Evolutionary conservation across 2,113 vertebrate species (phyloP).

Genomic region (Myotis brandtii): DNA sequence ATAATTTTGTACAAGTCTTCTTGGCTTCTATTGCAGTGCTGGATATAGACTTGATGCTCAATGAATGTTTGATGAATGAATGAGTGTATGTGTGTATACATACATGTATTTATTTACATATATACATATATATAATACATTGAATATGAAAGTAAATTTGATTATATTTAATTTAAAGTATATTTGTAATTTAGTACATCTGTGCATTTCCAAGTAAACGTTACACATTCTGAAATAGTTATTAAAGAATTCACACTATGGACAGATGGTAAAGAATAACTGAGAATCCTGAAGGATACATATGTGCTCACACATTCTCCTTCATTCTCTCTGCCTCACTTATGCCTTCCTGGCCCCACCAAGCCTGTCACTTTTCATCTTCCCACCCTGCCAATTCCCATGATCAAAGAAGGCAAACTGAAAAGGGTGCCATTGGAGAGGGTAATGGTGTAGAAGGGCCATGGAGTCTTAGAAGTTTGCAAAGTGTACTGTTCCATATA

Average conservation of each 20-base stretch:
- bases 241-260: slow-evolving; percentile 82
- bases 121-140: slow-evolving; percentile 80
- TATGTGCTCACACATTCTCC: slow-evolving; percentile 79
- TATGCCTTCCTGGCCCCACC: slow-evolving; percentile 79
- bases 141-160: slow-evolving; percentile 81
- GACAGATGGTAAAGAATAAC: slow-evolving; percentile 83
- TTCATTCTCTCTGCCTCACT: slow-evolving; percentile 75
- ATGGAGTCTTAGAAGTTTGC: neutral
- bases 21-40: slow-evolving; percentile 73
- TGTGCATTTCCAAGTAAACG: slow-evolving; percentile 79
- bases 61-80: slow-evolving; percentile 82
- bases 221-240: slow-evolving; percentile 82
- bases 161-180: slow-evolving; percentile 80
- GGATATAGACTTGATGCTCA: slow-evolving; percentile 77
- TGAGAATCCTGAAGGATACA: slow-evolving; percentile 82
- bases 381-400: slow-evolving; percentile 75
- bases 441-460: slow-evolving; percentile 67
- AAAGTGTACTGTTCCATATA: neutral
- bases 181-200: slow-evolving; percentile 82
- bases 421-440: slow-evolving; percentile 68
- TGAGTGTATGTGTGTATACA: slow-evolving; percentile 79
- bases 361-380: slow-evolving; percentile 77
- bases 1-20: slow-evolving; percentile 65
- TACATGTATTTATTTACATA: slow-evolving; percentile 83
- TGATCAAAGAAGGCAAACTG: slow-evolving; percentile 73